A percentile compares a stretch with the other conserved stretches of the same genome.
phyloP scores from a whole-genome alignment of 2,888 invertebrate genomes.

The Leptopilina syphax region DNA sequence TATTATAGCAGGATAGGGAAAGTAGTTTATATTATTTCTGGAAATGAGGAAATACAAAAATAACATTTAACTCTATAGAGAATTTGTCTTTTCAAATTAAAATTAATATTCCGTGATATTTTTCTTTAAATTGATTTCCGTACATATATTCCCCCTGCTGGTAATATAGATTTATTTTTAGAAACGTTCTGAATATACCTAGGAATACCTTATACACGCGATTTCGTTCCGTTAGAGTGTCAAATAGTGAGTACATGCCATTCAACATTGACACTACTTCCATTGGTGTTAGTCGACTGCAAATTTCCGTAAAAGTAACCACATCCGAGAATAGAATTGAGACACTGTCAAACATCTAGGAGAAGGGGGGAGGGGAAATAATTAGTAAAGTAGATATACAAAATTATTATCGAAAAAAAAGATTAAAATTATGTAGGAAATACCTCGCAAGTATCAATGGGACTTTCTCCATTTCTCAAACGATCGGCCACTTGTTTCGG shows the following conservation, averaged over 20 bases:
- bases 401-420: conserved; percentile 8
- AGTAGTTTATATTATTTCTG: too few species aligned
- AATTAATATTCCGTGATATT: background rate
- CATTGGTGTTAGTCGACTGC: conserved; percentile 96
- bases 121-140: background rate
- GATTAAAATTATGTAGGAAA: conserved; percentile 33
- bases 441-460: conserved; percentile 98
- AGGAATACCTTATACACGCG: conserved; percentile 92
- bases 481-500: conserved; percentile 98
- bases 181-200: conserved; percentile 31
- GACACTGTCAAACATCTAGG: conserved; percentile 96
- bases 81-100: too few species aligned
- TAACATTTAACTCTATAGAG: too few species aligned
- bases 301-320: conserved; percentile 98
- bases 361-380: background rate
- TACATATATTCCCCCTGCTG: background rate
- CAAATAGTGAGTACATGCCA: conserved; percentile 98
- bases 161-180: background rate
- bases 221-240: conserved; percentile 94
- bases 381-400: background rate
- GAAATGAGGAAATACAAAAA: too few species aligned
- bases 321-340: conserved; percentile 98
- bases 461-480: conserved; percentile 94
- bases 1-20: too few species aligned
- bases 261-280: conserved; percentile 98